These are phyloP conservation scores for Monopis laevigella DNA, from an alignment of 2,888 invertebrate species.

Conservation along the genomic window DNA sequence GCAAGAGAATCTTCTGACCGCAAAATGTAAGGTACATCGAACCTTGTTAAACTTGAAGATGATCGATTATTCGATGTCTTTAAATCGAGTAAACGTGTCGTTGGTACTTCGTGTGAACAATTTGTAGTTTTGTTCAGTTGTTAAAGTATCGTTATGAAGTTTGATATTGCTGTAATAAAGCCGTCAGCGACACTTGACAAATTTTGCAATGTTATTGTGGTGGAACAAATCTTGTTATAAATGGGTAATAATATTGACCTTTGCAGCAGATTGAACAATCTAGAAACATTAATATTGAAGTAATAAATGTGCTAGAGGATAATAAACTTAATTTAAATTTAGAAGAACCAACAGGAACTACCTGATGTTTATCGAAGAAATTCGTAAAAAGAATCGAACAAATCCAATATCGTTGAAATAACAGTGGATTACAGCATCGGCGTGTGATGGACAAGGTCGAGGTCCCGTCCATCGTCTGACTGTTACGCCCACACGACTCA, in stretches of 20 bases:
- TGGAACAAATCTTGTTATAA: too few species aligned
- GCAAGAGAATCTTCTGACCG: neutral
- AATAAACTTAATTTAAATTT: too few species aligned
- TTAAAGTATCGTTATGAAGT: neutral
- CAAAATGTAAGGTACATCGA: conserved; percentile 7
- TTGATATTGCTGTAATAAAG: neutral
- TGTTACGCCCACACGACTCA: conserved; percentile 1
- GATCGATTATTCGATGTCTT: neutral
- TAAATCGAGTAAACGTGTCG: conserved; percentile 10
- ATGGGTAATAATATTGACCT: too few species aligned
- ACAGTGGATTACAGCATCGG: conserved; percentile 8
- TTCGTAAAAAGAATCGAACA: neutral
- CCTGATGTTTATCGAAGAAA: too few species aligned
- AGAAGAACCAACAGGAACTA: too few species aligned
- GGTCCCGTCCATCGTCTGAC: conserved; percentile 20
- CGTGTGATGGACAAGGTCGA: conserved; percentile 31
- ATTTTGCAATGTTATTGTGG: too few species aligned
- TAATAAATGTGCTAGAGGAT: too few species aligned
- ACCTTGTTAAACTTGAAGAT: neutral
- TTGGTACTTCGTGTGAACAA: too few species aligned
- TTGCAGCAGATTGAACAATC: too few species aligned
- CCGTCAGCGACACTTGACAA: neutral
- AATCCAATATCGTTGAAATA: conserved; percentile 2
- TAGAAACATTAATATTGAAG: too few species aligned
- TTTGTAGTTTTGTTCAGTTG: conserved; percentile 2